phyloP scores from a whole-genome alignment of 2,797 vertebrate genomes.

The Gymnodraco acuticeps region DNA sequence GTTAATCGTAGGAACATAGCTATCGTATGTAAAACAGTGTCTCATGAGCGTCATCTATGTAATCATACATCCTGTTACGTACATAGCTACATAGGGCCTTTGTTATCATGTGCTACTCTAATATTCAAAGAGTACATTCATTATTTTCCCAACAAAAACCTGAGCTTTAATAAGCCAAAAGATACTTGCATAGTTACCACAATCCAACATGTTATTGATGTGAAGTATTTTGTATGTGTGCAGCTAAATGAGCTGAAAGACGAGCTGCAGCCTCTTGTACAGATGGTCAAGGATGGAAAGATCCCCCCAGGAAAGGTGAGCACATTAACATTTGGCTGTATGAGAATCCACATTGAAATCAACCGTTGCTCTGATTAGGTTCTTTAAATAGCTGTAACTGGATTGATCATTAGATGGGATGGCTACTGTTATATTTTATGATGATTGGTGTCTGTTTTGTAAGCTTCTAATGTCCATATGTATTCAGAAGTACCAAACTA shows the following conservation, averaged over 20 bases:
- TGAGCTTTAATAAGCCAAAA: neutral
- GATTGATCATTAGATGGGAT: neutral
- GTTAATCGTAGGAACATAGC: too few relatives aligned
- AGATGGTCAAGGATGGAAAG: slow-evolving; percentile 86
- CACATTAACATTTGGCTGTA: neutral
- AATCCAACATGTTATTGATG: neutral
- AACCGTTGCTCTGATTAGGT: neutral
- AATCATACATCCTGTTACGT: too few relatives aligned
- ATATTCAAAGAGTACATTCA: too few relatives aligned
- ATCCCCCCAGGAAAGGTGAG: slow-evolving; percentile 89
- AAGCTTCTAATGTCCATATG: neutral
- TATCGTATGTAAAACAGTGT: too few relatives aligned
- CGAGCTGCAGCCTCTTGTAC: slow-evolving; percentile 90
- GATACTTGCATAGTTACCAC: neutral
- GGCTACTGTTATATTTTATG: neutral
- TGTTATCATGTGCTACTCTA: too few relatives aligned
- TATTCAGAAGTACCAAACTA: neutral
- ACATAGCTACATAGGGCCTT: too few relatives aligned
- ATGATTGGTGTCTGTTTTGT: neutral
- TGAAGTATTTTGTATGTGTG: slow-evolving; percentile 15
- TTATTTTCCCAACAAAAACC: too few relatives aligned
- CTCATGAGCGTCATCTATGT: too few relatives aligned
- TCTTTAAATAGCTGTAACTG: neutral
- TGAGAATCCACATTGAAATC: neutral
- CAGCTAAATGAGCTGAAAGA: slow-evolving; percentile 90